Conservation (phyloP, 2,113 vertebrate genomes). For the Macheiramphus alcinus region DNA sequence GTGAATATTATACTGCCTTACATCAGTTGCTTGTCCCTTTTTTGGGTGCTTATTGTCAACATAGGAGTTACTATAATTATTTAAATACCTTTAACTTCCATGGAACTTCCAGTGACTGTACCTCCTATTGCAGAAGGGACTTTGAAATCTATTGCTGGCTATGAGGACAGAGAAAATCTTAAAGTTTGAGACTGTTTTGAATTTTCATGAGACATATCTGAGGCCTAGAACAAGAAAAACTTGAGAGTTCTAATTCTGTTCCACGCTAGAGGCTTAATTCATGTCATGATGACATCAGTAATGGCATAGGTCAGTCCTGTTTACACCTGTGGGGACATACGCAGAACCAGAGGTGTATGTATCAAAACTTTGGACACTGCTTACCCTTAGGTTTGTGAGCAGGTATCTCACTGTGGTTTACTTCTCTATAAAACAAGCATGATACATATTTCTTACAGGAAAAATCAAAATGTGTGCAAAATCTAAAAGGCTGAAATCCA, state of each 20-base stretch:
- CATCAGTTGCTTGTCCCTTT: neutral
- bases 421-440: neutral
- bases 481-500: neutral
- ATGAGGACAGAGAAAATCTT: neutral
- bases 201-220: neutral
- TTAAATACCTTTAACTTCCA: neutral
- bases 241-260: neutral
- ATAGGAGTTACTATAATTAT: neutral
- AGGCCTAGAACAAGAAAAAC: neutral
- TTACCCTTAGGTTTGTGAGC: neutral
- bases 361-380: neutral
- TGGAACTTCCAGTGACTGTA: neutral
- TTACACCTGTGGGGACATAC: neutral
- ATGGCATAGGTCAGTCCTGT: neutral
- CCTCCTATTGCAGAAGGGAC: neutral
- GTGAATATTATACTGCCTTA: neutral
- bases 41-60: neutral
- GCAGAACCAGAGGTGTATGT: neutral
- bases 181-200: neutral
- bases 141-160: neutral
- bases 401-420: neutral
- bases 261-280: neutral
- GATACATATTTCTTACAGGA: accelerated
- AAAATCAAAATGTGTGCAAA: neutral
- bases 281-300: neutral